A percentile compares a stretch with the other conserved stretches of the same genome.
phyloP scores from a whole-genome alignment of 2,888 invertebrate genomes.

The Acleris emargana region DNA sequence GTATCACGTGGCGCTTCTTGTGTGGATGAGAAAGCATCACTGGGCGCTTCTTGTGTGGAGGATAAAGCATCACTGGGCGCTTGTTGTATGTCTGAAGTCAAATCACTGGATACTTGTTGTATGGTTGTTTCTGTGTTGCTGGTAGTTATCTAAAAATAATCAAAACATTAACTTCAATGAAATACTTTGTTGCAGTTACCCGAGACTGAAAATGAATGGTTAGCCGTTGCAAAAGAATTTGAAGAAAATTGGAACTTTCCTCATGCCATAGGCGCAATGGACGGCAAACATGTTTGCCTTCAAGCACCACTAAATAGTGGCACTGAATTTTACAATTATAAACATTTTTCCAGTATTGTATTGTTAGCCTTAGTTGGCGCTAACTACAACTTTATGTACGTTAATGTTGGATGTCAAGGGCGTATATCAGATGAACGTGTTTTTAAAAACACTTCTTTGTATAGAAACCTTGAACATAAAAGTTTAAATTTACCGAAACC shows the following conservation, averaged over 20 bases:
- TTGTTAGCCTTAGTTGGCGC: slow-evolving; percentile 27
- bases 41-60: slow-evolving; percentile 39
- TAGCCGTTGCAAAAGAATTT: slow-evolving; percentile 5
- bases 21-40: slow-evolving; percentile 37
- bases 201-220: slow-evolving; percentile 13
- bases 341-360: slow-evolving; percentile 14
- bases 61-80: slow-evolving; percentile 36
- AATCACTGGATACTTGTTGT: slow-evolving; percentile 30
- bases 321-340: slow-evolving; percentile 27
- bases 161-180: slow-evolving; percentile 2
- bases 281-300: slow-evolving; percentile 28
- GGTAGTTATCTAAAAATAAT: slow-evolving; percentile 19
- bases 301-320: slow-evolving; percentile 18
- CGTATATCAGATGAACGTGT: slow-evolving; percentile 7
- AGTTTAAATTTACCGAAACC: no score
- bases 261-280: slow-evolving; percentile 10
- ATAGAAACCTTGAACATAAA: slow-evolving; percentile 35
- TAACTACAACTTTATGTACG: slow-evolving; percentile 30
- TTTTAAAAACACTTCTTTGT: slow-evolving; percentile 35
- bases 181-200: slow-evolving; percentile 4
- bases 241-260: slow-evolving; percentile 22
- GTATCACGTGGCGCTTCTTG: slow-evolving; percentile 37
- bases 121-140: slow-evolving; percentile 28
- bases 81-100: slow-evolving; percentile 36
- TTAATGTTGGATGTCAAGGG: slow-evolving; percentile 27